A percentile compares a stretch with the other conserved stretches of the same genome.
phyloP scores from a whole-genome alignment of 2,888 invertebrate genomes.

The Tenthredo amoena region DNA sequence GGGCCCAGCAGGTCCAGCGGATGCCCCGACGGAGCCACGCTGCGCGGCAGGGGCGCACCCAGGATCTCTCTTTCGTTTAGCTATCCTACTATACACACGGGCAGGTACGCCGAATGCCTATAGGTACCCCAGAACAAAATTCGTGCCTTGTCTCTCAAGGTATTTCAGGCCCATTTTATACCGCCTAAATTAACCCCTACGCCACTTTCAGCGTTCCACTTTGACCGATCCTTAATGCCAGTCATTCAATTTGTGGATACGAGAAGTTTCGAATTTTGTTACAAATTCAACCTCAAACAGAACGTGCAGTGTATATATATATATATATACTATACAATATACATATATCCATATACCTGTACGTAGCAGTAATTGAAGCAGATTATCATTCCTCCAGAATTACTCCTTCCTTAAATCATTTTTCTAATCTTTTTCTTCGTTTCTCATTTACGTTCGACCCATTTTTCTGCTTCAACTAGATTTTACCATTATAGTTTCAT shows the following conservation, averaged over 20 bases:
- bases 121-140: background rate
- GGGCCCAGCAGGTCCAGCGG: slow-evolving; percentile 78
- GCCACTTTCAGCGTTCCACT: slow-evolving; percentile 6
- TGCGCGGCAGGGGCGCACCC: slow-evolving; percentile 75
- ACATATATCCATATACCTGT: too few species aligned
- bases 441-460: background rate
- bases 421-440: background rate
- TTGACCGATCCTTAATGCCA: slow-evolving; percentile 5
- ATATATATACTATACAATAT: too few species aligned
- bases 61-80: slow-evolving; percentile 50
- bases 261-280: slow-evolving; percentile 11
- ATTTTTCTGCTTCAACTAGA: too few species aligned
- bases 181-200: slow-evolving; percentile 18
- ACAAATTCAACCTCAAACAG: background rate
- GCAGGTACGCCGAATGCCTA: background rate
- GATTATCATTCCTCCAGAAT: background rate
- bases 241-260: slow-evolving; percentile 16
- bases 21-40: slow-evolving; percentile 76
- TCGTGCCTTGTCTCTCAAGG: background rate
- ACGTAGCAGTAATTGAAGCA: background rate
- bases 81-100: slow-evolving; percentile 54
- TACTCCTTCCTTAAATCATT: slow-evolving; percentile 58
- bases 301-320: background rate
- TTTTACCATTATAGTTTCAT: background rate
- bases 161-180: slow-evolving; percentile 10